A percentile compares a stretch with the other conserved stretches of the same genome.
phyloP scores from a whole-genome alignment of 2,888 invertebrate species.

The Phoronis australis region DNA sequence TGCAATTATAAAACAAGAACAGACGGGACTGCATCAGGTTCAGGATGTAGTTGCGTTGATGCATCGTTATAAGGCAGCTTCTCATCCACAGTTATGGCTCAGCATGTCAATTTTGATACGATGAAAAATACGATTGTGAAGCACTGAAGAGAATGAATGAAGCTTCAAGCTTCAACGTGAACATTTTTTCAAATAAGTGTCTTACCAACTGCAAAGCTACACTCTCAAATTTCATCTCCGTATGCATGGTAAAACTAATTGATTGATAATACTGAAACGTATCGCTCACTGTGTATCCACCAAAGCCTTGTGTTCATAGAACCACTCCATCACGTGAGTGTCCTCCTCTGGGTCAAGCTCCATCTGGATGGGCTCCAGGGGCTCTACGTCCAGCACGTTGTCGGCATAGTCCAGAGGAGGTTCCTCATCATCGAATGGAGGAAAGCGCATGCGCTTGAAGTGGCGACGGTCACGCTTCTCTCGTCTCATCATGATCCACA shows the following conservation, averaged over 20 bases:
- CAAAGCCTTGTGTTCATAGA: slow-evolving; percentile 96
- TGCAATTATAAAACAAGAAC: no score
- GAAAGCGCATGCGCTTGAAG: slow-evolving; percentile 99
- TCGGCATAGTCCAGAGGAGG: slow-evolving; percentile 99
- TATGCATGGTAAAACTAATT: no score
- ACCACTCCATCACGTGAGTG: slow-evolving; percentile 77
- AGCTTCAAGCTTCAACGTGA: neutral
- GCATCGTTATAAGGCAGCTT: no score
- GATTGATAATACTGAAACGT: no score
- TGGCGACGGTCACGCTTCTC: slow-evolving; percentile 98
- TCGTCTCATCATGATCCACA: slow-evolving; percentile 99
- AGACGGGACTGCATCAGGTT: no score
- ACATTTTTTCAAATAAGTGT: neutral
- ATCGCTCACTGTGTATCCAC: slow-evolving; percentile 73
- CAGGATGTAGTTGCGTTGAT: no score
- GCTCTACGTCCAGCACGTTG: slow-evolving; percentile 97
- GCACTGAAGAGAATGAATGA: no score
- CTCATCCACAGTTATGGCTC: no score
- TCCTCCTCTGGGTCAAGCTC: slow-evolving; percentile 90
- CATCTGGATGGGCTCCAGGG: slow-evolving; percentile 96
- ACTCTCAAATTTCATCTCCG: neutral
- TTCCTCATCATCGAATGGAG: slow-evolving; percentile 99
- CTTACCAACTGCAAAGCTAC: neutral
- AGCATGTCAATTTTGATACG: no score
- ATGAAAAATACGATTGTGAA: no score